A percentile compares a stretch with the other conserved stretches of the same genome.
phyloP scores from a whole-genome alignment of 1,140 invertebrate species.

The Harlomillsia oculata region DNA sequence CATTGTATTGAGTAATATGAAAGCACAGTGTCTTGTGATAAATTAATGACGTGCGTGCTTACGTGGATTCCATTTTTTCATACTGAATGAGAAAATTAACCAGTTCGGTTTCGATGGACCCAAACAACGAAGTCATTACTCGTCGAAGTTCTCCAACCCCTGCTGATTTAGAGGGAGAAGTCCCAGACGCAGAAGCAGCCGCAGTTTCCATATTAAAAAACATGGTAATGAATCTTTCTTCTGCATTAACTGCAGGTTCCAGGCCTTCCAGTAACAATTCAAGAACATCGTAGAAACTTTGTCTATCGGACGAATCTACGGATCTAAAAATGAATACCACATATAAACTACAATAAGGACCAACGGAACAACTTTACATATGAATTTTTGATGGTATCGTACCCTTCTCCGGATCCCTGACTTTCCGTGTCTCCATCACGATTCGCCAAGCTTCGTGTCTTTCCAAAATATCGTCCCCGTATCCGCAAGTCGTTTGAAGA shows the following conservation, averaged over 20 bases:
- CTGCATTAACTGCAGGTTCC: conserved; percentile 82
- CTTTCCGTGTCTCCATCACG: conserved; percentile 34
- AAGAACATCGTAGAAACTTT: conserved; percentile 59
- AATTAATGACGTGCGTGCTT: conserved; percentile 33
- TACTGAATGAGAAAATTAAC: conserved; percentile 72
- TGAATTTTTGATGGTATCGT: neutral
- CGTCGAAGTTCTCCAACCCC: conserved; percentile 56
- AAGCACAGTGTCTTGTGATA: neutral
- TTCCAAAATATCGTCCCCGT: conserved; percentile 30
- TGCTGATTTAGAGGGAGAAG: conserved; percentile 26
- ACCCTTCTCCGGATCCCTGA: conserved; percentile 35
- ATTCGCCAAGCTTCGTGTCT: conserved; percentile 32
- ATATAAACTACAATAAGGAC: neutral
- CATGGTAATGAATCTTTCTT: conserved; percentile 88
- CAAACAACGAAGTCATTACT: conserved; percentile 81
- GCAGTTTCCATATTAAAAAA: conserved; percentile 78
- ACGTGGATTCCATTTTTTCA: conserved; percentile 81
- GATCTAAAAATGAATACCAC: conserved; percentile 15
- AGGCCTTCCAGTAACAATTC: conserved; percentile 76
- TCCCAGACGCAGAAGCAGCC: conserved; percentile 40
- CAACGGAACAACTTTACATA: neutral
- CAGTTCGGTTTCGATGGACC: conserved; percentile 72
- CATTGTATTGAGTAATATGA: no score
- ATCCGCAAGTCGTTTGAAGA: conserved; percentile 26
- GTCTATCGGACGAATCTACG: conserved; percentile 47